Conservation (phyloP, 2,888 invertebrate species). For the Merodon equestris region DNA sequence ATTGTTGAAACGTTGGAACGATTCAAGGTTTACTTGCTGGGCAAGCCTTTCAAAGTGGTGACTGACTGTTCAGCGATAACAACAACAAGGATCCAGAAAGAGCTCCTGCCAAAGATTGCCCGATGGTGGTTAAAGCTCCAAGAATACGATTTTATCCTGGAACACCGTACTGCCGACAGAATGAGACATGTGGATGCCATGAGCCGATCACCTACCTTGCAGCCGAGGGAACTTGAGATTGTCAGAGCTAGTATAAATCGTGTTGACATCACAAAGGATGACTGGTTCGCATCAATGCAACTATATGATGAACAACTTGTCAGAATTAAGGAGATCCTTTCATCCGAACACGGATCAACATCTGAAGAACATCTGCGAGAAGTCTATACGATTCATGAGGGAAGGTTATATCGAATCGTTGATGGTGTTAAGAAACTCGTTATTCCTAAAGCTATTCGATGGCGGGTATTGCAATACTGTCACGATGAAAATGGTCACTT, state of each 20-base stretch:
- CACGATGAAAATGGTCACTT: slow-evolving; percentile 63
- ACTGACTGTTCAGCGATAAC: slow-evolving; percentile 52
- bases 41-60: slow-evolving; percentile 42
- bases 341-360: neutral
- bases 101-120: slow-evolving; percentile 71
- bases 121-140: slow-evolving; percentile 8
- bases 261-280: neutral
- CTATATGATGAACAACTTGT: slow-evolving; percentile 38
- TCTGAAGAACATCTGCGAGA: neutral
- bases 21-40: slow-evolving; percentile 72
- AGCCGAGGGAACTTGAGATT: neutral
- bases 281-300: slow-evolving; percentile 57
- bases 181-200: slow-evolving; percentile 47
- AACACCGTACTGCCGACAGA: slow-evolving; percentile 2
- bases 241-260: neutral
- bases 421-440: neutral
- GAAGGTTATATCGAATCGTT: neutral
- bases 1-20: slow-evolving; percentile 72
- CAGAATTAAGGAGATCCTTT: slow-evolving; percentile 8
- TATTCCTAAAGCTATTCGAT: slow-evolving; percentile 40
- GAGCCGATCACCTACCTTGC: slow-evolving; percentile 32
- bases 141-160: slow-evolving; percentile 4
- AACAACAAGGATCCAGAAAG: neutral
- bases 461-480: slow-evolving; percentile 44
- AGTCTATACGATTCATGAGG: slow-evolving; percentile 1